Evolutionary conservation across 2,888 invertebrate genomes (phyloP), one percentile per base, ranked within the genome.

Genomic region (Physocephala rufipes): DNA sequence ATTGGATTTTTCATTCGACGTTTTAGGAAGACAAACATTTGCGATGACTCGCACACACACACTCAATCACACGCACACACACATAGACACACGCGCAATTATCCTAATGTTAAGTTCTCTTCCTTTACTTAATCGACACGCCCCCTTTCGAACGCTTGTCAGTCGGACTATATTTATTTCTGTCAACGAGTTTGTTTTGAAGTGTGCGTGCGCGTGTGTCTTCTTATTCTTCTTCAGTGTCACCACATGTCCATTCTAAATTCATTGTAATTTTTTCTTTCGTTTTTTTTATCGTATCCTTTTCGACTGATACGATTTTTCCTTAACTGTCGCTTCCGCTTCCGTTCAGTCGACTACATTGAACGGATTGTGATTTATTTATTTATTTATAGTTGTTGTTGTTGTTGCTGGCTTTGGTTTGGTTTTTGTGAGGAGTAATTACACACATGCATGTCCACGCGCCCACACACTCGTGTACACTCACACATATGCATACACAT

Each of bases 61-160:
- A 65, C n/a, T 49, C 19, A 55, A 13, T 24, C n/a, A n/a, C 67
- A 67, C 58, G 43, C 26, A 47, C 55, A 28, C 49, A 65, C 58
- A 64, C 69, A 64, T 36, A 36, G 19, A 24, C 43, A 67, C 21
- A 61, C 62, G 66, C n/a, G 15, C 28, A 45, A 24, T n/a, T n/a
- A 28, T 49, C 13, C n/a, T 19, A 49, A 16, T 49, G 13, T 19
- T 15, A 49, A 16, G 16, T 16, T 49, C 5, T 49, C 5, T 49
- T 16, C n/a, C 49, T 49, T 4, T 13, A 36, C 19, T 19, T 43
- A 13, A 36, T 15, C 15, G 5, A 45, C 45, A 2, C 13, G 21
- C 12, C 15, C 16, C 43, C n/a, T 12, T 16, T 62, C 62, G 36
- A 45, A 62, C 1, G 62, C 36, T 12, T 15, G 47, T 36, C 7